Percentiles rank a stretch among this genome's conserved stretches.
Evolutionary conservation across 1,140 invertebrate species (phyloP).

Genomic region (Bombus difficillimus): DNA sequence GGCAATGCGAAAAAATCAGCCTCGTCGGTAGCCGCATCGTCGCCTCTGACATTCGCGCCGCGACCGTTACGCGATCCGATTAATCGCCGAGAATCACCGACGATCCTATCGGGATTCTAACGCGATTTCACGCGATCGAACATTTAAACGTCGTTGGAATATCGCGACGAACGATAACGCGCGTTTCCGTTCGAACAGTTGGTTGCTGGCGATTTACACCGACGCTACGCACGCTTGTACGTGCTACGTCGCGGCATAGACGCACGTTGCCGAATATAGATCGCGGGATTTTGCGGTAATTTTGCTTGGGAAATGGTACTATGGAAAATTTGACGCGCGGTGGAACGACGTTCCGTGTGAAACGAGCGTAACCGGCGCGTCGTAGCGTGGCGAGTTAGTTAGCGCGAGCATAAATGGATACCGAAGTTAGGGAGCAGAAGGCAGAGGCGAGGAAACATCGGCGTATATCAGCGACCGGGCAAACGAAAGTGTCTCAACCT

Average conservation of each 20-base stretch:
- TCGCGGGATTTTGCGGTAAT: too few relatives aligned
- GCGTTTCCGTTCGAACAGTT: neutral
- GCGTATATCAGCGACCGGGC: neutral
- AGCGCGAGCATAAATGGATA: constrained; percentile 1
- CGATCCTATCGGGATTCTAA: too few relatives aligned
- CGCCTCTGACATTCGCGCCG: fast-evolving
- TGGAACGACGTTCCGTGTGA: neutral
- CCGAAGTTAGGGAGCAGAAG: neutral
- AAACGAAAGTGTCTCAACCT: constrained; percentile 45
- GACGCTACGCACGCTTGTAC: too few relatives aligned
- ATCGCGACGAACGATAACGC: neutral
- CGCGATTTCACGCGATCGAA: too few relatives aligned
- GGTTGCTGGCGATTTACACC: neutral
- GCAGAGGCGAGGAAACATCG: neutral
- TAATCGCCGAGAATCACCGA: fast-evolving
- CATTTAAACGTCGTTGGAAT: neutral
- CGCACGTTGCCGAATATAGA: too few relatives aligned
- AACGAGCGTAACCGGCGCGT: neutral
- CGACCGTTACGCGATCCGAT: too few relatives aligned
- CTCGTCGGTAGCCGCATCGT: too few relatives aligned
- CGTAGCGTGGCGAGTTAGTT: neutral
- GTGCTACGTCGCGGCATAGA: too few relatives aligned
- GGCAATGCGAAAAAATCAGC: neutral
- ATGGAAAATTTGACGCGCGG: too few relatives aligned
- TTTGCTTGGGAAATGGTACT: too few relatives aligned